These are phyloP conservation scores for Probaryconus sp. DNA, from an alignment of 1,140 invertebrate genomes.

Conservation along the genomic window DNA sequence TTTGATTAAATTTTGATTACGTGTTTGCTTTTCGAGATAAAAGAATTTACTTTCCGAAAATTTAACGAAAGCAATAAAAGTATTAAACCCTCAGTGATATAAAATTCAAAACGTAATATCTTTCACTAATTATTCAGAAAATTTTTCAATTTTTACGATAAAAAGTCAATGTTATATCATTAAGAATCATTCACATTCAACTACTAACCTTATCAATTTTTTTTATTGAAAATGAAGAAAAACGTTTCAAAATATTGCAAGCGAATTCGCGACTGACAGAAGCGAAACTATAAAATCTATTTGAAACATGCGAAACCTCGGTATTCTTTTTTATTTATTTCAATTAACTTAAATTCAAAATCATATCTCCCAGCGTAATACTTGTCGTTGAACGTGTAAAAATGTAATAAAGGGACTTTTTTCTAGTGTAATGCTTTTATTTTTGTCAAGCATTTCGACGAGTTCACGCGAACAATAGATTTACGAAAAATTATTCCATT, in stretches of 20 bases:
- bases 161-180: no score
- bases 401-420: conserved; percentile 38
- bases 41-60: no score
- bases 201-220: no score
- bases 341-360: conserved; percentile 47
- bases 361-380: conserved; percentile 35
- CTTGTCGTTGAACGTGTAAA: conserved; percentile 37
- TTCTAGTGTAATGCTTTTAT: conserved; percentile 27
- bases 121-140: no score
- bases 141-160: no score
- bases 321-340: conserved; percentile 45
- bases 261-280: neutral
- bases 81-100: no score
- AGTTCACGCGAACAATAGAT: conserved; percentile 61
- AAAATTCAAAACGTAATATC: no score
- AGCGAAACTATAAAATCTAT: conserved; percentile 10
- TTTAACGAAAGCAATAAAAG: no score
- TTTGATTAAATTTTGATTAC: no score
- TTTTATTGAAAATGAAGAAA: neutral
- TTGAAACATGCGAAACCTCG: conserved; percentile 38
- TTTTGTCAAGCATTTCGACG: conserved; percentile 42
- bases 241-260: neutral
- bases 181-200: no score
- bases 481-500: conserved; percentile 71
- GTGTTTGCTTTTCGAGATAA: no score